Conservation (phyloP, 2,113 vertebrate species). For the Candoia aspera region DNA sequence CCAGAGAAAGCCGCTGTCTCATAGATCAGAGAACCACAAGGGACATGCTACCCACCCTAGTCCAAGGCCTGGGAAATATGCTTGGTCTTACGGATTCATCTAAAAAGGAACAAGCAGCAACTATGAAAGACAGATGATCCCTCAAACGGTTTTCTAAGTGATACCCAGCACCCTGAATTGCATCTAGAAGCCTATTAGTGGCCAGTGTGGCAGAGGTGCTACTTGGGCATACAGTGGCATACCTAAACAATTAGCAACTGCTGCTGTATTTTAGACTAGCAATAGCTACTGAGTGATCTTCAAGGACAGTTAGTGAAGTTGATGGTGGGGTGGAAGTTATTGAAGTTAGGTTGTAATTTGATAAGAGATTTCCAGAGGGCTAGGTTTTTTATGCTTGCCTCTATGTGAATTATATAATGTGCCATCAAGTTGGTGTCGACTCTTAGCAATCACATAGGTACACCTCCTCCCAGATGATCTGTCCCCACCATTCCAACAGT, state of each 20-base stretch:
- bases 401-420: neutral
- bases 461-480: too few species aligned
- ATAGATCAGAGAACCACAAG: neutral
- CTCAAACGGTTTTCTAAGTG: neutral
- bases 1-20: neutral
- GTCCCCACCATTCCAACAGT: too few species aligned
- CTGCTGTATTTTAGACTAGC: neutral
- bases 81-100: neutral
- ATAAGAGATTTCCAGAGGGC: neutral
- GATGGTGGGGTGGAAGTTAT: neutral
- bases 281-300: neutral
- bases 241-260: neutral
- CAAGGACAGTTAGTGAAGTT: neutral
- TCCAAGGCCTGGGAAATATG: neutral
- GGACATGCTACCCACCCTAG: too few species aligned
- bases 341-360: neutral
- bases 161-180: neutral
- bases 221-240: neutral
- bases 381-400: neutral
- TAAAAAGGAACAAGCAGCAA: neutral
- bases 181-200: neutral
- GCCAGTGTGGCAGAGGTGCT: neutral
- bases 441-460: neutral
- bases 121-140: neutral
- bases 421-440: neutral